Conservation (phyloP, 1,140 invertebrate species). For the Prorops nasuta region DNA sequence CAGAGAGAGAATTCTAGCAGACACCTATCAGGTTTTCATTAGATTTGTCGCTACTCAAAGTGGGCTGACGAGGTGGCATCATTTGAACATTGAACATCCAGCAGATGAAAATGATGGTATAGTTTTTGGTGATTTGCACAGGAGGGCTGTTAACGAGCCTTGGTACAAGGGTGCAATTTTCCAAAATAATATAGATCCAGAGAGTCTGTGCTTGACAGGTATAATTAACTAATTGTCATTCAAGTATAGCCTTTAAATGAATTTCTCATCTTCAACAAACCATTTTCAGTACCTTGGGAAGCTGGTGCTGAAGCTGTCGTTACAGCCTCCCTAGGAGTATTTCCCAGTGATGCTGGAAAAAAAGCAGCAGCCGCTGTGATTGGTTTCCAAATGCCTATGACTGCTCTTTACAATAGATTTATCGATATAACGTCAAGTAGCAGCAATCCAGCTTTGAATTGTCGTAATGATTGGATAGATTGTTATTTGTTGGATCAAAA, state of each 20-base stretch:
- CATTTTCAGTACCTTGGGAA: conserved; percentile 73
- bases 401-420: conserved; percentile 66
- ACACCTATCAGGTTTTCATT: conserved; percentile 67
- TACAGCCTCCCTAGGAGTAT: conserved; percentile 82
- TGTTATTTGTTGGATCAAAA: conserved; percentile 88
- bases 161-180: conserved; percentile 92
- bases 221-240: neutral
- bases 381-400: conserved; percentile 78
- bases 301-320: conserved; percentile 60
- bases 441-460: conserved; percentile 43
- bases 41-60: conserved; percentile 86
- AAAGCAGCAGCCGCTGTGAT: conserved; percentile 85
- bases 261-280: neutral
- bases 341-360: conserved; percentile 72
- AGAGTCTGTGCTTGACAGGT: conserved; percentile 54
- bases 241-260: neutral
- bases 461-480: conserved; percentile 62
- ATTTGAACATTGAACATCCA: conserved; percentile 45
- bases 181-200: conserved; percentile 73
- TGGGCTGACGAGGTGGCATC: conserved; percentile 82
- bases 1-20: conserved; percentile 54
- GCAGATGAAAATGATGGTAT: conserved; percentile 47
- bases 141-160: conserved; percentile 81
- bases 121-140: conserved; percentile 77
- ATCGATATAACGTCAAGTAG: conserved; percentile 65